phyloP scores from a whole-genome alignment of 2,888 invertebrate species.

The Margaritifera margaritifera region DNA sequence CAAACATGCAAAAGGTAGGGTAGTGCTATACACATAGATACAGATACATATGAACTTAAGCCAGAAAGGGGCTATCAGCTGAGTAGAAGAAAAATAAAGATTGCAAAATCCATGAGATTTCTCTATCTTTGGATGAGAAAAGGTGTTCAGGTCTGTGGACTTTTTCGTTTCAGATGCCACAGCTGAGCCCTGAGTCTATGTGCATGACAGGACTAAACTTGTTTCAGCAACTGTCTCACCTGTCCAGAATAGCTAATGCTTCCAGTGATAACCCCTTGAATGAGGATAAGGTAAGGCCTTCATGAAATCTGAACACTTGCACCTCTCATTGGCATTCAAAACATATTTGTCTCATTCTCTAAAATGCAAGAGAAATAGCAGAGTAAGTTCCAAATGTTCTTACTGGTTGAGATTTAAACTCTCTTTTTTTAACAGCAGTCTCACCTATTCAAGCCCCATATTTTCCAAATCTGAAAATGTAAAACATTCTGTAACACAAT shows the following conservation, averaged over 20 bases:
- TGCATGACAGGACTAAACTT: slow-evolving; percentile 92
- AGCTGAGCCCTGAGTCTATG: slow-evolving; percentile 89
- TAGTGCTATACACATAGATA: no score
- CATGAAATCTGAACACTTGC: not conserved
- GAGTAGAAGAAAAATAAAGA: not conserved
- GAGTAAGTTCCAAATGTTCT: not conserved
- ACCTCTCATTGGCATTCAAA: not conserved
- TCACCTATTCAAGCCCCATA: no score
- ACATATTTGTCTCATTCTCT: not conserved
- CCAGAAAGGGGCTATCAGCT: not conserved
- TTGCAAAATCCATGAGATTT: not conserved
- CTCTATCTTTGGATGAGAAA: no score
- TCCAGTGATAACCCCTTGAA: slow-evolving; percentile 76
- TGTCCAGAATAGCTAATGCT: slow-evolving; percentile 85
- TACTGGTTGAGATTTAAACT: not conserved
- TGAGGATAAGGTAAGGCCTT: slow-evolving; percentile 74
- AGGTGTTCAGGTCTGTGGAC: not conserved
- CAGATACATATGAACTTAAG: not conserved
- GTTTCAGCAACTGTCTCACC: slow-evolving; percentile 88
- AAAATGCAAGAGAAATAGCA: no score
- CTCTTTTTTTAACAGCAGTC: no score
- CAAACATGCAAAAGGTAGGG: no score
- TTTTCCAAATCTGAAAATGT: no score
- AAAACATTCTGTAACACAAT: no score
- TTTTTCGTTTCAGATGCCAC: slow-evolving; percentile 79